phyloP scores from a whole-genome alignment of 1,140 invertebrate species.

The Scaptomyza graminum region DNA sequence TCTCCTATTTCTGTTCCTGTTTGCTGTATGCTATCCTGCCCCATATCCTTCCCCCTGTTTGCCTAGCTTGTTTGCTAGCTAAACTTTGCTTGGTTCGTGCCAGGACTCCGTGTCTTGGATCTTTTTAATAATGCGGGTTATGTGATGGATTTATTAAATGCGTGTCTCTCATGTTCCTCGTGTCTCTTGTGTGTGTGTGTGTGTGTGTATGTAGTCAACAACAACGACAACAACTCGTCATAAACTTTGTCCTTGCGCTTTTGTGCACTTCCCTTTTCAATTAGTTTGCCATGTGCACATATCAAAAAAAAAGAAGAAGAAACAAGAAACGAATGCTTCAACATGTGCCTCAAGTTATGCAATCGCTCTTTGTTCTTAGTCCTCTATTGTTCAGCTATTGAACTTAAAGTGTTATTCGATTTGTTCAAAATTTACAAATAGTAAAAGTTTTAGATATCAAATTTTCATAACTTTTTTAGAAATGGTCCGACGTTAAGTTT shows the following conservation, averaged over 20 bases:
- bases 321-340: slow-evolving; percentile 21
- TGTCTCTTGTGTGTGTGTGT: background rate
- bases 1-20: slow-evolving; percentile 36
- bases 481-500: too few relatives aligned
- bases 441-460: background rate
- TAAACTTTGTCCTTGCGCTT: slow-evolving; percentile 60
- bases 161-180: slow-evolving; percentile 56
- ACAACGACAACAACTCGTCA: slow-evolving; percentile 31
- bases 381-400: slow-evolving; percentile 23
- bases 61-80: slow-evolving; percentile 64
- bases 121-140: slow-evolving; percentile 82
- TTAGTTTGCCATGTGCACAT: slow-evolving; percentile 55
- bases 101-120: slow-evolving; percentile 66
- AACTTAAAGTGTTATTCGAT: slow-evolving; percentile 16
- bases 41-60: slow-evolving; percentile 7
- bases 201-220: slow-evolving; percentile 29
- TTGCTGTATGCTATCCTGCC: slow-evolving; percentile 12
- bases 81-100: slow-evolving; percentile 78
- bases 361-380: slow-evolving; percentile 27
- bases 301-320: slow-evolving; percentile 8
- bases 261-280: slow-evolving; percentile 57
- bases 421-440: background rate
- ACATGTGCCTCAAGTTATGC: slow-evolving; percentile 52
- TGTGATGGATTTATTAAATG: slow-evolving; percentile 81
- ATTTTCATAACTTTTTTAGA: background rate